Base-by-base conservation (phyloP, 2,888 invertebrate species). In the Ellobium chinense region DNA sequence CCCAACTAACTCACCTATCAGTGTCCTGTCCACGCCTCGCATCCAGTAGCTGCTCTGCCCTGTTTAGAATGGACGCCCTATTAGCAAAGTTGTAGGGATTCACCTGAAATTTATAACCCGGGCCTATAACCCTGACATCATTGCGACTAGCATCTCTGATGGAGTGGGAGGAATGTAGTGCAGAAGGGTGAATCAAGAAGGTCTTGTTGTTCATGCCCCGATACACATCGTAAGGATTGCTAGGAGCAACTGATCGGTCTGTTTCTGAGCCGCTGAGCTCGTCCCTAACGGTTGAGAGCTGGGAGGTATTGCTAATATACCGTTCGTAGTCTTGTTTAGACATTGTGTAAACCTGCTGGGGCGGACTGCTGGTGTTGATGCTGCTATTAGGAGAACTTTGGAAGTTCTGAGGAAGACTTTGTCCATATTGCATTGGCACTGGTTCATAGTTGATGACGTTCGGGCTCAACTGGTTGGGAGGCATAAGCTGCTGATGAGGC, bases 61-160 rank as follows among this genome's bases (percentile, higher is more conserved):
- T 65, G 58, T 73, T 79, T 7, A 79, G 58, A n/a, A 79, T 70
- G 34, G 79, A 73, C 1, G 79, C 73, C 36, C 79, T 31, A 31
- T 73, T 79, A 0, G 46, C 62, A 31, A 70, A 2, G 39, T 78
- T 78, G 29, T 78, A 69, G 60, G 34, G 46, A 36, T 70, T 70
- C 0, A 78, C 78, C 36, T 78, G 56, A 31, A 78, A 69, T 37
- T 78, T 78, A 36, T 70, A 78, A 1, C 78, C 78, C 9, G 70
- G 60, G 2, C 39, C 68, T 1, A 24, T 18, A 5, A 37, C 29
- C 27, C 29, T 68, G 5, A 18, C 27, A 7, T 56, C 58, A 7
- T 46, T 27, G 7, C 2, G 21, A n/a, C 7, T 21, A 14, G 73
- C 14, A 2, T 34, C 27, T 18, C 34, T 31, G 29, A 24, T 21